Percentiles rank a stretch among this genome's conserved stretches.
Conservation (phyloP, 23 tunicate species). For the Halocynthia roretzi region DNA sequence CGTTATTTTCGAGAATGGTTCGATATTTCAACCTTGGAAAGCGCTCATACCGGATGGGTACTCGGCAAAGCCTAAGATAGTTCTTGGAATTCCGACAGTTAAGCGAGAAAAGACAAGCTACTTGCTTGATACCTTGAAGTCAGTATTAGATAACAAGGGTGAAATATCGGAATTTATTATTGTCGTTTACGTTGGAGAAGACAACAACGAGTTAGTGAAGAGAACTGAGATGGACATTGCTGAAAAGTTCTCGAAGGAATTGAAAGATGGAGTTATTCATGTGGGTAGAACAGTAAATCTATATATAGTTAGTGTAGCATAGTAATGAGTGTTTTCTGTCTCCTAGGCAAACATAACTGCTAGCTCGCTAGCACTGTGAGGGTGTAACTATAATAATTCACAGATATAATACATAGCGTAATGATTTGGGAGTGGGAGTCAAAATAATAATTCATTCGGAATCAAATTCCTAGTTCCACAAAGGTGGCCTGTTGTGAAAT, state of each 20-base stretch:
- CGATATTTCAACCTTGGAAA: too few relatives aligned
- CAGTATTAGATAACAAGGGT: not conserved
- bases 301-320: too few relatives aligned
- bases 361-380: too few relatives aligned
- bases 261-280: not conserved
- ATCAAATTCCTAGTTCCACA: too few relatives aligned
- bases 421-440: too few relatives aligned
- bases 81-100: slow-evolving; percentile 16
- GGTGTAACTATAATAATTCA: too few relatives aligned
- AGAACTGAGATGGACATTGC: not conserved
- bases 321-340: too few relatives aligned
- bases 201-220: not conserved
- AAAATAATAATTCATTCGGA: not conserved
- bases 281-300: not conserved
- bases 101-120: slow-evolving; percentile 3
- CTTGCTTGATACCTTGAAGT: slow-evolving; percentile 9
- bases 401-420: too few relatives aligned
- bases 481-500: too few relatives aligned
- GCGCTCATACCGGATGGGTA: too few relatives aligned
- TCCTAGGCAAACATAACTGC: too few relatives aligned
- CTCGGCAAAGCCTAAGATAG: not conserved
- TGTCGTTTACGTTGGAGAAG: slow-evolving; percentile 5
- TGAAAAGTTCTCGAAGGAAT: not conserved
- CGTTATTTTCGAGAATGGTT: too few relatives aligned
- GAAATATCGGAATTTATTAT: not conserved